A percentile compares a stretch with the other conserved stretches of the same genome.
These are phyloP conservation scores for Chaetogeoica ovagalla DNA, from an alignment of 2,888 invertebrate species.

Conservation along the genomic window DNA sequence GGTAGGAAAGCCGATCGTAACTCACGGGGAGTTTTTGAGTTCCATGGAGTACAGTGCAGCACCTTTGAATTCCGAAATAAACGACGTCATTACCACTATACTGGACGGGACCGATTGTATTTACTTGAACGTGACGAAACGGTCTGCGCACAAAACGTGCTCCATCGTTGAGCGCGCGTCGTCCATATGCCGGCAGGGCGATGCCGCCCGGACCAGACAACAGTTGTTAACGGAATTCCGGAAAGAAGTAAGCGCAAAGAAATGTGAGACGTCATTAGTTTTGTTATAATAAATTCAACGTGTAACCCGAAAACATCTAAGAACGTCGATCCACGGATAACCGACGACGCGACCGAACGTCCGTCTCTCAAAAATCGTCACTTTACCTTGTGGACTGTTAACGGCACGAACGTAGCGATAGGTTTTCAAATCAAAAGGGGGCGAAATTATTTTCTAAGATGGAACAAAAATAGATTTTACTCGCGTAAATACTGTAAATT, in stretches of 20 bases:
- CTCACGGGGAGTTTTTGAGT: constrained; percentile 56
- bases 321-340: too few relatives aligned
- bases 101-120: constrained; percentile 74
- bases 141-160: constrained; percentile 67
- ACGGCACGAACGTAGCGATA: too few relatives aligned
- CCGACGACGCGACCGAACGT: too few relatives aligned
- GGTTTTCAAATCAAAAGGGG: too few relatives aligned
- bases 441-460: too few relatives aligned
- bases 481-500: too few relatives aligned
- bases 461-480: too few relatives aligned
- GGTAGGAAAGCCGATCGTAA: constrained; percentile 66
- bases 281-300: too few relatives aligned
- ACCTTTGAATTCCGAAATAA: constrained; percentile 67
- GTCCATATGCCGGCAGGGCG: constrained; percentile 13
- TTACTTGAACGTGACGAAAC: constrained; percentile 72
- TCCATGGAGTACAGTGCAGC: constrained; percentile 59
- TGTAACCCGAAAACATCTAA: too few relatives aligned
- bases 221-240: constrained; percentile 58
- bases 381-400: too few relatives aligned
- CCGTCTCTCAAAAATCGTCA: too few relatives aligned
- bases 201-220: constrained; percentile 67
- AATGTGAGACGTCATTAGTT: too few relatives aligned
- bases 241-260: constrained; percentile 55
- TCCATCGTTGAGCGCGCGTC: constrained; percentile 59
- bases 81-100: constrained; percentile 74